Evolutionary conservation across 2,113 vertebrate genomes (phyloP).

Genomic region (Rhinoptilus africanus): DNA sequence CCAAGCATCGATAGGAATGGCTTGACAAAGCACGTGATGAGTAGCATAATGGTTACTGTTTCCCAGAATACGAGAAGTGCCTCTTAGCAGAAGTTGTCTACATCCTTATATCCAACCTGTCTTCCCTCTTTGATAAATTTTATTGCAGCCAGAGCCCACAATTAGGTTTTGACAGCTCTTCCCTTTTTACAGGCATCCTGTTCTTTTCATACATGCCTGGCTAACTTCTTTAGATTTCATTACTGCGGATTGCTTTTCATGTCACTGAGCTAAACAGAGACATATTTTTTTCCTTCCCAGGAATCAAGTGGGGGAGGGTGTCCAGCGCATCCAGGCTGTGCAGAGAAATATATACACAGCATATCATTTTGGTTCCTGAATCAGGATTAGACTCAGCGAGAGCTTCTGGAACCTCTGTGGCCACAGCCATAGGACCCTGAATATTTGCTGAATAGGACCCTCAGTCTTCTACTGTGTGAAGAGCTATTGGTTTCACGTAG

Average conservation of each 20-base stretch:
- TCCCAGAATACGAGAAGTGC: neutral
- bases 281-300: conserved; percentile 48
- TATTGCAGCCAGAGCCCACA: conserved; percentile 54
- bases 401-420: conserved; percentile 64
- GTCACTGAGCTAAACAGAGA: conserved; percentile 31
- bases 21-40: neutral
- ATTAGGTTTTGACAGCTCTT: conserved; percentile 62
- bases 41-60: neutral
- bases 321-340: conserved; percentile 50
- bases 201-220: conserved; percentile 60
- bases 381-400: conserved; percentile 61
- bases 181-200: conserved; percentile 56
- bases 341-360: conserved; percentile 66
- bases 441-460: conserved; percentile 67
- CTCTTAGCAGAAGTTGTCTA: conserved; percentile 4
- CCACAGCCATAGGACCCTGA: conserved; percentile 55
- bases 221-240: conserved; percentile 54
- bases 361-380: conserved; percentile 70
- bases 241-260: conserved; percentile 18
- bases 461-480: conserved; percentile 62
- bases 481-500: conserved; percentile 51
- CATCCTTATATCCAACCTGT: neutral
- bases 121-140: conserved; percentile 38
- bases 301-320: conserved; percentile 62
- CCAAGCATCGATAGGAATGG: neutral